These are phyloP conservation scores for Callipepla squamata DNA, from an alignment of 2,113 vertebrate genomes.

Conservation along the genomic window DNA sequence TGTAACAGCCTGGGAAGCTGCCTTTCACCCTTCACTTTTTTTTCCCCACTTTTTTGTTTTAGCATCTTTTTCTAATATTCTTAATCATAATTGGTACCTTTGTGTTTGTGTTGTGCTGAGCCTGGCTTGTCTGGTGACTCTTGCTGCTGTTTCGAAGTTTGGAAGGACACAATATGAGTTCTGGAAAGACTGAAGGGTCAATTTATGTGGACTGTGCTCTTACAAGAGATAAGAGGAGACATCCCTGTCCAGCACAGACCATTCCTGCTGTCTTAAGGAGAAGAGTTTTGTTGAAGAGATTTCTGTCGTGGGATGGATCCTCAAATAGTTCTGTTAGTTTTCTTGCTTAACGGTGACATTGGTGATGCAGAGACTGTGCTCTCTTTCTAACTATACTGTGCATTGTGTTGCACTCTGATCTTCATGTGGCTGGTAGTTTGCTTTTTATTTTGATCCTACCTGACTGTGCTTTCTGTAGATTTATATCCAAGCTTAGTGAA, in stretches of 20 bases:
- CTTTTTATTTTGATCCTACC: neutral
- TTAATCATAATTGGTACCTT: neutral
- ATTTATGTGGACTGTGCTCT: neutral
- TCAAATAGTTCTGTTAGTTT: neutral
- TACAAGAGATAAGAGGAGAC: neutral
- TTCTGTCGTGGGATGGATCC: neutral
- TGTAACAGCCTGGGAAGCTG: neutral
- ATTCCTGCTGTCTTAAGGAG: neutral
- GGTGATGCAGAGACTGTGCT: neutral
- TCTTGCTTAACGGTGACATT: neutral
- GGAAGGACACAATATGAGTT: neutral
- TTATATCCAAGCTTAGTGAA: neutral
- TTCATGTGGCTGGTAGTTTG: rapidly evolving
- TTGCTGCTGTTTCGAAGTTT: neutral
- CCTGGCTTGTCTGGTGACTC: neutral
- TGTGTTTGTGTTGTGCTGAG: neutral
- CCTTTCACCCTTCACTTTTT: neutral
- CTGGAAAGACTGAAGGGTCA: neutral
- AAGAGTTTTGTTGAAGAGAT: neutral
- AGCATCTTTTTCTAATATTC: neutral
- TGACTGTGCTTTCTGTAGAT: neutral
- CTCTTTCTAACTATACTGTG: rapidly evolving
- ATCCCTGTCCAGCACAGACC: rapidly evolving
- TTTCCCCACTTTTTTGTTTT: neutral
- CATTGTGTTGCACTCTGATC: neutral